These are phyloP conservation scores for Odontomachus brunneus DNA, from an alignment of 1,140 invertebrate species.

Conservation along the genomic window DNA sequence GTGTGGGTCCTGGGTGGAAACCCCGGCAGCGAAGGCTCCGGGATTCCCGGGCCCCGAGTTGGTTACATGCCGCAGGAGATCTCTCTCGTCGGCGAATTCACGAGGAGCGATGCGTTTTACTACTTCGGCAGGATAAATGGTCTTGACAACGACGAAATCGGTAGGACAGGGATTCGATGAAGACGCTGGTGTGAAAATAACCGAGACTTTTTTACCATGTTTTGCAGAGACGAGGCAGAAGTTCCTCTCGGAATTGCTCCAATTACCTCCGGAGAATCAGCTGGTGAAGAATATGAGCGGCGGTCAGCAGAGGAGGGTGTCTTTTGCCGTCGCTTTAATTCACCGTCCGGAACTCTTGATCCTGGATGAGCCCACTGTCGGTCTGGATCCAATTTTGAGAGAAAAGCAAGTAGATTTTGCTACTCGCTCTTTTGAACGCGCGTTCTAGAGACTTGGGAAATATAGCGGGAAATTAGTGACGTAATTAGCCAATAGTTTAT, in stretches of 20 bases:
- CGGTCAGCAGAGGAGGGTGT: conserved; percentile 95
- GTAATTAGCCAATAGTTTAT: conserved; percentile 28
- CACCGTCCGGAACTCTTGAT: conserved; percentile 95
- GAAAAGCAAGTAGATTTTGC: conserved; percentile 88
- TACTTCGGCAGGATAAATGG: conserved; percentile 96
- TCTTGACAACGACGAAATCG: conserved; percentile 88
- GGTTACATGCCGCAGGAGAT: conserved; percentile 97
- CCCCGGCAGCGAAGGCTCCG: conserved; percentile 90
- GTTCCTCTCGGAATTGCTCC: conserved; percentile 90
- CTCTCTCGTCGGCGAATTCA: conserved; percentile 94
- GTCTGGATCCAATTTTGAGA: conserved; percentile 95
- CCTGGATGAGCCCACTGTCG: conserved; percentile 97
- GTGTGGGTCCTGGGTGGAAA: conserved; percentile 92
- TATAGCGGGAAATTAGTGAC: too few species aligned
- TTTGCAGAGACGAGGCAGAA: conserved; percentile 87
- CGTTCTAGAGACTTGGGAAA: neutral
- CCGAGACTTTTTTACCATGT: neutral
- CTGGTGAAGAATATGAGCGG: conserved; percentile 91
- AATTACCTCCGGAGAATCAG: conserved; percentile 88
- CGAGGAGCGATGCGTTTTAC: conserved; percentile 92
- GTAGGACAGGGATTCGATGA: conserved; percentile 69
- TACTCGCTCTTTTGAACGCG: conserved; percentile 60
- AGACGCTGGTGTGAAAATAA: neutral
- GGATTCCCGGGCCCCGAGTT: conserved; percentile 92
- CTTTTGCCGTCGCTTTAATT: conserved; percentile 94